Percentiles rank a stretch among this genome's conserved stretches.
phyloP scores from a whole-genome alignment of 2,888 invertebrate genomes.

The Sinhomidia bicolor region DNA sequence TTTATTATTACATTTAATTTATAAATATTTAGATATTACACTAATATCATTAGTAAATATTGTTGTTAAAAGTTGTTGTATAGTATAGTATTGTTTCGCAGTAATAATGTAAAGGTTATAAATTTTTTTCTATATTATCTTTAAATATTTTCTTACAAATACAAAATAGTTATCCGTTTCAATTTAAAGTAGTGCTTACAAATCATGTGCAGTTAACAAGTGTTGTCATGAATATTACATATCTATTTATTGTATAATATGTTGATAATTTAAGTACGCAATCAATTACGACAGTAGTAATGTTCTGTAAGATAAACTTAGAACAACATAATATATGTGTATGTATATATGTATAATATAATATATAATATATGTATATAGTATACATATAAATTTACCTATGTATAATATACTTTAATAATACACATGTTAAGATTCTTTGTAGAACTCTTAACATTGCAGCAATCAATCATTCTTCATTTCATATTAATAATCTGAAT shows the following conservation, averaged over 20 bases:
- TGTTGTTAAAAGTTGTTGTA: conserved; percentile 10
- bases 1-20: conserved; percentile 9
- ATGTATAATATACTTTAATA: background rate
- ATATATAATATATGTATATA: no score
- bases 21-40: background rate
- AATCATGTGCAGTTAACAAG: conserved; percentile 66
- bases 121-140: background rate
- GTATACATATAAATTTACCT: no score
- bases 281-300: background rate
- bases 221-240: conserved; percentile 33
- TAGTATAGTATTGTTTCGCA: conserved; percentile 32
- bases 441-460: conserved; percentile 20
- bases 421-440: background rate
- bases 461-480: conserved; percentile 22
- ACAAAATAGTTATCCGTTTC: conserved; percentile 61
- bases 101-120: conserved; percentile 31
- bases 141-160: conserved; percentile 40
- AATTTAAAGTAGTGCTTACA: conserved; percentile 47
- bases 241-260: conserved; percentile 25
- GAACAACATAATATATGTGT: background rate
- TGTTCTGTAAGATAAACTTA: background rate
- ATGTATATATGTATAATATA: no score
- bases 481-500: background rate
- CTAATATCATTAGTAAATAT: background rate
- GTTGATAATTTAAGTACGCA: background rate